A percentile compares a stretch with the other conserved stretches of the same genome.
phyloP scores from a whole-genome alignment of 1,140 invertebrate species.

The Watersipora subatra region DNA sequence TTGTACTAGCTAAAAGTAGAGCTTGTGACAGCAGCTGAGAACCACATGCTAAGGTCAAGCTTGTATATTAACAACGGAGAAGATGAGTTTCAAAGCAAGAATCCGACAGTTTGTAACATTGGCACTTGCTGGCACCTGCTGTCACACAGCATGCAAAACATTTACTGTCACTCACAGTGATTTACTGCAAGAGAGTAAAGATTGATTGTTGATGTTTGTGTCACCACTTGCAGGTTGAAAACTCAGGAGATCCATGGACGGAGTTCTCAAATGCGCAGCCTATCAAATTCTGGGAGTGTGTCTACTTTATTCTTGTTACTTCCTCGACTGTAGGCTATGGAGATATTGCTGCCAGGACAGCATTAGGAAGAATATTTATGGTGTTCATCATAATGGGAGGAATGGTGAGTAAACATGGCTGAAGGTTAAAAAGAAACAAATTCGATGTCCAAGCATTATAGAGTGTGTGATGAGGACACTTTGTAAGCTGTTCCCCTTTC shows the following conservation, averaged over 20 bases:
- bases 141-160: no score
- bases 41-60: no score
- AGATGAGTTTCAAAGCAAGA: no score
- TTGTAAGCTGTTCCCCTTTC: neutral
- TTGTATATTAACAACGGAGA: no score
- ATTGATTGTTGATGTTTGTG: no score
- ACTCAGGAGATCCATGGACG: constrained; percentile 36
- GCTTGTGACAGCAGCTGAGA: no score
- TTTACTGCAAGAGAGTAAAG: no score
- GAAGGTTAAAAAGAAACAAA: neutral
- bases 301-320: constrained; percentile 40
- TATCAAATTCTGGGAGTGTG: constrained; percentile 39
- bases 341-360: constrained; percentile 32
- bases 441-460: neutral
- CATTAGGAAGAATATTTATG: constrained; percentile 33
- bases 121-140: no score
- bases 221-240: constrained; percentile 30
- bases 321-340: constrained; percentile 42
- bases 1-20: no score
- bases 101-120: no score
- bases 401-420: constrained; percentile 33
- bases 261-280: constrained; percentile 28
- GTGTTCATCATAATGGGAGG: constrained; percentile 34
- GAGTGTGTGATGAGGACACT: neutral
- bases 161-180: no score